Conservation (phyloP, 2,888 invertebrate species). For the Drosophila multiciliata region DNA sequence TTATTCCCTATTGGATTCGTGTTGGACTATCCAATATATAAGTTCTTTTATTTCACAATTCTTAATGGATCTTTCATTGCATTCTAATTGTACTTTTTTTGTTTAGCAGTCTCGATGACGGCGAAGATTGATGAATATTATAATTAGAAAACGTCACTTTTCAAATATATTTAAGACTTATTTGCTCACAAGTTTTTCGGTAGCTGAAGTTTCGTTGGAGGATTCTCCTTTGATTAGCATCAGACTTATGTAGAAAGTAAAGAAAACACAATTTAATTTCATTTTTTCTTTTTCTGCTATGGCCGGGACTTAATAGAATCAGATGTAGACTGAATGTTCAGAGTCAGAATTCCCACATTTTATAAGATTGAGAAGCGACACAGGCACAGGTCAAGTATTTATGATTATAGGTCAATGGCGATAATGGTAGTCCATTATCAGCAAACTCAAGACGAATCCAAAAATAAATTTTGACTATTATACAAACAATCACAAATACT, state of each 20-base stretch:
- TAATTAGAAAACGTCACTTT: neutral
- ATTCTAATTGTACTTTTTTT: too few relatives aligned
- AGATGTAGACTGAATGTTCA: neutral
- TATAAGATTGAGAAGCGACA: neutral
- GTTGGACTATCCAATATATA: fast-evolving
- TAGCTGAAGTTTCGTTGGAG: neutral
- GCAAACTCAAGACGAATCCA: too few relatives aligned
- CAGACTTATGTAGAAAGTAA: neutral
- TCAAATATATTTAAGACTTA: neutral
- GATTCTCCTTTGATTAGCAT: neutral
- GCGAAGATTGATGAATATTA: neutral
- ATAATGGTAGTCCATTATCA: too few relatives aligned
- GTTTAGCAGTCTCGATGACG: neutral
- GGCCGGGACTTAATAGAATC: neutral
- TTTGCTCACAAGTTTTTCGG: neutral
- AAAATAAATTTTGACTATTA: too few relatives aligned
- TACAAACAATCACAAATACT: neutral
- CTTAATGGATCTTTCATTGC: neutral
- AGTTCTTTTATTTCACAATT: neutral
- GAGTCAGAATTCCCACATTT: neutral
- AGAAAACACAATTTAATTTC: neutral
- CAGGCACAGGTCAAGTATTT: neutral
- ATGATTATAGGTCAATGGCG: too few relatives aligned
- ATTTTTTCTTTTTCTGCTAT: neutral
- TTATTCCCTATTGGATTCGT: neutral